phyloP scores from a whole-genome alignment of 2,888 invertebrate species.

The Eristalis intricaria region DNA sequence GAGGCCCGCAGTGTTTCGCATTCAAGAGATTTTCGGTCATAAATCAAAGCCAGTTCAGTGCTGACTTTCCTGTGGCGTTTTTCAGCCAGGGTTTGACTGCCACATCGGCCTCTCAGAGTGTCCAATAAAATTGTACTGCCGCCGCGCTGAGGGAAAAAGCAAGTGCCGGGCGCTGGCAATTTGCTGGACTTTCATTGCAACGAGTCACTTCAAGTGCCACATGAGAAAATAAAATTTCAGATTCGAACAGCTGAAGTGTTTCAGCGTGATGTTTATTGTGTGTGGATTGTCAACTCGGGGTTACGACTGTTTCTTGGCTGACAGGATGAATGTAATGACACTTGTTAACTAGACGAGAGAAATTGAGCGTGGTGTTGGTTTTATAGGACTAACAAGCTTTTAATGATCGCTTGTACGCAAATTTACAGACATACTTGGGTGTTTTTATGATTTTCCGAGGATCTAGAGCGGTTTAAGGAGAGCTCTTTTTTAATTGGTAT shows the following conservation, averaged over 20 bases:
- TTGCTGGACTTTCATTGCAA: conserved; percentile 28
- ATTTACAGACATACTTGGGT: background rate
- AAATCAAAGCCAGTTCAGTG: conserved; percentile 38
- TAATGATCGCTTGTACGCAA: background rate
- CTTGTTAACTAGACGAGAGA: background rate
- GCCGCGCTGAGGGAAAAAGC: background rate
- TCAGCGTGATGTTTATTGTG: conserved; percentile 11
- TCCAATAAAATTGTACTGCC: conserved; percentile 34
- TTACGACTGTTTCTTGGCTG: conserved; percentile 14
- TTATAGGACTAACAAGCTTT: background rate
- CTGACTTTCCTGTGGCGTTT: background rate
- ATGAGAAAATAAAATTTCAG: background rate
- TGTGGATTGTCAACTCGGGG: conserved; percentile 14
- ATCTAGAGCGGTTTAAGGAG: background rate
- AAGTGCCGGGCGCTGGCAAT: conserved; percentile 8
- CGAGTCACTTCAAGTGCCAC: background rate
- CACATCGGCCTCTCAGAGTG: conserved; percentile 2
- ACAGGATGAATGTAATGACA: conserved; percentile 3
- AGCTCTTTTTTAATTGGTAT: background rate
- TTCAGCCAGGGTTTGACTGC: background rate
- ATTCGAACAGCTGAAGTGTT: background rate
- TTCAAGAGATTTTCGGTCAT: conserved; percentile 32
- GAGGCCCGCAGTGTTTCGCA: background rate
- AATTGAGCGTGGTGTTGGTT: conserved; percentile 16
- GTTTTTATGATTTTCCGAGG: background rate